Base-by-base conservation (phyloP, 2,888 invertebrate species). In the Harmothoe impar region DNA sequence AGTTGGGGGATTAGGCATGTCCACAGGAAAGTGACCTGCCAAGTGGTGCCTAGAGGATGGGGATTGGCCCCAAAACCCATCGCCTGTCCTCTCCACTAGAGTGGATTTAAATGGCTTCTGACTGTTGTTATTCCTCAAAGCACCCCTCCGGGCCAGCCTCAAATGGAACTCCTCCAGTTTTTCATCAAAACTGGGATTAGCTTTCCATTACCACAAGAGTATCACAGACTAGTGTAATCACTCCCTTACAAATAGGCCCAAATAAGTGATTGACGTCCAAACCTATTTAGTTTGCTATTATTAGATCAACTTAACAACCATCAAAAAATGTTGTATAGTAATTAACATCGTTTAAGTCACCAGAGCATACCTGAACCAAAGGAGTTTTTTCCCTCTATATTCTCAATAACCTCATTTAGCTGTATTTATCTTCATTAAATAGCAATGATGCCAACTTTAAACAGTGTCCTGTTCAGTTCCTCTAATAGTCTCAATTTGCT, bases 141-240 rank as follows among this genome's bases (percentile, higher is more conserved):
- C 62, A n/a, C 62, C n/a, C 62, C 20, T 20, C 62, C 20, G 62
- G 15, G 62, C 62, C 62, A 20, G 62, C n/a, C n/a, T 20, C 23
- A 62, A 62, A 62, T 62, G 62, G 43, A 62, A 62, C 62, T 62
- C 62, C 20, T 5, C 1, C n/a, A n/a, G 20, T 62, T 62, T 20
- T n/a, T n/a, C 23, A 20, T 15, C 23, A 3, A 3, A 72, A 25
- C 29, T n/a, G 15, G 29, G 72, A 72, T 72, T 72, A 72, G 72
- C 72, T 72, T 25, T 72, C 72, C 72, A 72, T 72, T 72, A 72
- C 15, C 29, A 72, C 72, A 72, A 25, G 72, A 72, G 72, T 72
- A 72, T 72, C 72, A 43, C 15, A 5, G n/a, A 62, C 23, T 62
- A 62, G 3, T n/a, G 20, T 62, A 62, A 62, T 62, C 62, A 62